Conservation (phyloP, 2,797 vertebrate genomes). For the Iguana delicatissima region DNA sequence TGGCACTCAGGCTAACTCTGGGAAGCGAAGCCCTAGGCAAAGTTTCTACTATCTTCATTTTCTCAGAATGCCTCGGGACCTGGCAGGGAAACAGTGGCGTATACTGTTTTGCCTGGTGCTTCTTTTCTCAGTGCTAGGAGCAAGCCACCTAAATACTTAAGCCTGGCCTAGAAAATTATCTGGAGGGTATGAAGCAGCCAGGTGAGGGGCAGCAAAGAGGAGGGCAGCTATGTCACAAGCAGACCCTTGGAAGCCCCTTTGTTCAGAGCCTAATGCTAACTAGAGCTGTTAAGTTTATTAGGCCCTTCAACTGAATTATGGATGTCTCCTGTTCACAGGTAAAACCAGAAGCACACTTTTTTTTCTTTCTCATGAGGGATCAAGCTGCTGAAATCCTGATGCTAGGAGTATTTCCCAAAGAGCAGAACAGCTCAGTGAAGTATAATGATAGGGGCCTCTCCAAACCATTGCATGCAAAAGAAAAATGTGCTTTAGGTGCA, state of each 20-base stretch:
- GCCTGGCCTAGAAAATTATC: not conserved
- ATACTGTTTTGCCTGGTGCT: not conserved
- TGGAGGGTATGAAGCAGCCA: not conserved
- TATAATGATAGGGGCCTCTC: not conserved
- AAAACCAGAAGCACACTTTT: not conserved
- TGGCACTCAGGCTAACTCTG: not conserved
- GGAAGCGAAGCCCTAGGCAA: not conserved
- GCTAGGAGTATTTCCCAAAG: not conserved
- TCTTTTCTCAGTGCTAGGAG: not conserved
- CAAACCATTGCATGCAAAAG: not conserved
- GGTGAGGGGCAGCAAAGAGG: not conserved
- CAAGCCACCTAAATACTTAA: no score
- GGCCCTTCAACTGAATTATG: not conserved
- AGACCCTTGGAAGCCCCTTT: no score
- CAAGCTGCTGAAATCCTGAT: not conserved
- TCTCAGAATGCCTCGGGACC: not conserved
- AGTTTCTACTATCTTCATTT: not conserved
- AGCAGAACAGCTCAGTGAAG: not conserved
- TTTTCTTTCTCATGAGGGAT: not conserved
- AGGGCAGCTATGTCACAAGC: not conserved
- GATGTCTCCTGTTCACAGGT: not conserved
- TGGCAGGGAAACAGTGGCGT: not conserved
- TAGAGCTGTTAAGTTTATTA: no score
- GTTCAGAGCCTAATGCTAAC: no score
- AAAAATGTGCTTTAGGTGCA: not conserved